Evolutionary conservation across 35 echinoderm and acorn worm genomes (phyloP), one percentile per base, ranked within the genome.

Genomic region (Ophiothrix spiculata): DNA sequence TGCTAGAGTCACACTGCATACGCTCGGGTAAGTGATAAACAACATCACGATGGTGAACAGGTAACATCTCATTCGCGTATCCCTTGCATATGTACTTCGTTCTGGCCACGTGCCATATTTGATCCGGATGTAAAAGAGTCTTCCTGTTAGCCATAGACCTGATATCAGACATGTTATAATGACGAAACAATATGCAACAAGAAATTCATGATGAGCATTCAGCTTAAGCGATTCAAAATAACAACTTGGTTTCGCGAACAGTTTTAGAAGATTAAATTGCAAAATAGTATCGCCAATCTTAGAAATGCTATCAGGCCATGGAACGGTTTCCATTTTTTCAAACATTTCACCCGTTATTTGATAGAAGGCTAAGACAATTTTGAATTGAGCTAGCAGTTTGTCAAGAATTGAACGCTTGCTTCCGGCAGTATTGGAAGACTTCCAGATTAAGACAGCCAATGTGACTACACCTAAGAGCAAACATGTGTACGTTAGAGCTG

Each of bases 291-390:
- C 2, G 31, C 87, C 87, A 21, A 89, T 19, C 32, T 75, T 33
- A 0, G 49, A 28, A 17, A 89, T 42, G 17, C 33, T 31, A 19
- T 42, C 63, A 16, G 73, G 56, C 87, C 87, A 89, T 1, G 56
- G 38, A 16, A 89, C 74, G 23, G 34, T 75, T 14, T 84, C 39
- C 75, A 90, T 54, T 75, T 64, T 39, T 19, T 74, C 73, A 28
- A 79, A 90, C 11, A 90, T 75, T 54, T 82, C 88, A 0, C 88
- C 74, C 36, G 37, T 35, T 0, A 90, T 75, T 83, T 84, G 81
- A 40, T 56, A 84, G 41, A 90, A 83, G 32, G 38, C 75, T 14
- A 90, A n/a, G 13, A 90, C 35, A 56, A 90, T 90, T 77, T 90
- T 90, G n/a, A 74, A 33, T 19, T 64, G 36, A 0, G 87, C 75